Percentiles rank a stretch among this genome's conserved stretches.
phyloP scores from a whole-genome alignment of 2,888 invertebrate genomes.

The Brenthis ino region DNA sequence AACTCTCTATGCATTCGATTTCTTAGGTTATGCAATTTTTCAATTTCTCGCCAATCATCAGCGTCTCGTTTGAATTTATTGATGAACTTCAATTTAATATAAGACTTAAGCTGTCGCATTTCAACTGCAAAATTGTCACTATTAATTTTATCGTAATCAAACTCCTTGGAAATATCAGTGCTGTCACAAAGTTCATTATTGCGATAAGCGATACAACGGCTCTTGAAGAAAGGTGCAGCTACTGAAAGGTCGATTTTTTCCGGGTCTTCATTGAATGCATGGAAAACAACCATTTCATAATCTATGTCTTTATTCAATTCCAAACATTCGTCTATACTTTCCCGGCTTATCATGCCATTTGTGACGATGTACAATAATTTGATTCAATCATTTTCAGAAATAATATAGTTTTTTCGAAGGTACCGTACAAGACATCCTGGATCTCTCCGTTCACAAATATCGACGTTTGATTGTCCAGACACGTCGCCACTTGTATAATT shows the following conservation, averaged over 20 bases:
- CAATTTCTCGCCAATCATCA: slow-evolving; percentile 46
- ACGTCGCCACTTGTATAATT: no score
- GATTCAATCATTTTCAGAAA: slow-evolving; percentile 39
- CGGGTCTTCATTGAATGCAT: slow-evolving; percentile 41
- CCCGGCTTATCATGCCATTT: slow-evolving; percentile 41
- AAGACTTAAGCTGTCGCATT: slow-evolving; percentile 49
- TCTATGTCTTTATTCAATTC: slow-evolving; percentile 43
- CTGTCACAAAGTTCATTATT: slow-evolving; percentile 45
- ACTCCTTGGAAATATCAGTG: slow-evolving; percentile 48
- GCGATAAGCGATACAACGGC: slow-evolving; percentile 46
- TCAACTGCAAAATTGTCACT: slow-evolving; percentile 46
- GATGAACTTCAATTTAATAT: slow-evolving; percentile 50
- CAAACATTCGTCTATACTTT: slow-evolving; percentile 38
- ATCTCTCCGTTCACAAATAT: slow-evolving; percentile 31
- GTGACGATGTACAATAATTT: slow-evolving; percentile 48
- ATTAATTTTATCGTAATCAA: slow-evolving; percentile 48
- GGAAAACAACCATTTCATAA: slow-evolving; percentile 48
- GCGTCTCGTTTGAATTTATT: slow-evolving; percentile 40
- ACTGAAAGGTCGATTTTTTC: slow-evolving; percentile 44
- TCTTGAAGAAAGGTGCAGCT: slow-evolving; percentile 46
- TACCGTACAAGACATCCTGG: slow-evolving; percentile 41
- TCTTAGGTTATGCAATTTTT: slow-evolving; percentile 50
- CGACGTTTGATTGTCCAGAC: neutral
- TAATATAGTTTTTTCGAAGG: neutral
- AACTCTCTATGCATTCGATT: slow-evolving; percentile 42